Evolutionary conservation across 2,113 vertebrate genomes (phyloP).

Genomic region (Rissa tridactyla): DNA sequence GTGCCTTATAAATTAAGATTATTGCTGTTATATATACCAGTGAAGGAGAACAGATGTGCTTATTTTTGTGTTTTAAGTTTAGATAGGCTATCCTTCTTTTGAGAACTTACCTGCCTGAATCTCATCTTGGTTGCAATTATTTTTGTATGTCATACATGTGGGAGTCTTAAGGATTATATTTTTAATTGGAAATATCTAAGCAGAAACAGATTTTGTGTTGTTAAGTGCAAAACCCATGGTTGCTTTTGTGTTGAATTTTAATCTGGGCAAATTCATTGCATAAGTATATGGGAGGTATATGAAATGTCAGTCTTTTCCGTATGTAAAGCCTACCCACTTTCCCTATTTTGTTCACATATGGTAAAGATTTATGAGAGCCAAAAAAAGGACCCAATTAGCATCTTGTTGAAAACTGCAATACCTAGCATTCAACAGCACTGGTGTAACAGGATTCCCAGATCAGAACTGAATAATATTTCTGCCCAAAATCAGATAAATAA

Average conservation of each 20-base stretch:
- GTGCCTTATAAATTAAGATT: neutral
- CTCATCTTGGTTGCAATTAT: neutral
- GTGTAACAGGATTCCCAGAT: neutral
- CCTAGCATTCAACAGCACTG: neutral
- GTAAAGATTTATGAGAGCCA: neutral
- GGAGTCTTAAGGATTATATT: neutral
- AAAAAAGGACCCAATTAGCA: neutral
- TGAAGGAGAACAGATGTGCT: neutral
- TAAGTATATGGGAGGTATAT: neutral
- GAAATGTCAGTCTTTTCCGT: slow-evolving; percentile 7
- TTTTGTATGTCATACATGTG: neutral
- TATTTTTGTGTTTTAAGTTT: neutral
- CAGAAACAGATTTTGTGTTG: slow-evolving; percentile 10
- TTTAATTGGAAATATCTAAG: slow-evolving; percentile 19
- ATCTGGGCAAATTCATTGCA: neutral
- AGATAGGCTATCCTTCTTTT: neutral
- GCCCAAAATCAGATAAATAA: neutral
- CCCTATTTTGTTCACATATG: neutral
- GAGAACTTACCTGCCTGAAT: neutral
- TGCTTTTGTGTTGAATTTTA: slow-evolving; percentile 15
- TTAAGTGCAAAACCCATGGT: neutral
- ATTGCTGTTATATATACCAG: neutral
- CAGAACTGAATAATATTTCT: neutral
- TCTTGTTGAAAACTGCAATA: neutral
- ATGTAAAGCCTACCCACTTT: neutral